Percentiles rank a stretch among this genome's conserved stretches.
These are phyloP conservation scores for Alloplasta piceator DNA, from an alignment of 2,888 invertebrate genomes.

Conservation along the genomic window DNA sequence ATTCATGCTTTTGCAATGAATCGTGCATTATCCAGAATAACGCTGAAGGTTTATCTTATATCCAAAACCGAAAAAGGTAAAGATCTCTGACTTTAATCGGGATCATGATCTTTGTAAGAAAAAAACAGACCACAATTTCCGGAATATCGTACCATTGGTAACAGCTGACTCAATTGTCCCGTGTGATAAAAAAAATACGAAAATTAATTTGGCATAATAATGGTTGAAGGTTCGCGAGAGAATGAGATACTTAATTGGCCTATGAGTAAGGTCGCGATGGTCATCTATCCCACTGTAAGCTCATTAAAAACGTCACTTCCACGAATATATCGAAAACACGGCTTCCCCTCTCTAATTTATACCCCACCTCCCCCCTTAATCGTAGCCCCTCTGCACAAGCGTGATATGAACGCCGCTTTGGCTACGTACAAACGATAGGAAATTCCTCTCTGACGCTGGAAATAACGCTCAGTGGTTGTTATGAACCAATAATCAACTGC, in stretches of 20 bases:
- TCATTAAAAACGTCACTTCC: conserved; percentile 76
- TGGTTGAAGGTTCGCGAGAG: neutral
- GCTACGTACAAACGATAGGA: conserved; percentile 43
- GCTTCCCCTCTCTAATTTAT: conserved; percentile 12
- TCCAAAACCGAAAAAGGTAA: neutral
- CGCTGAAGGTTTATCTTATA: too few species aligned
- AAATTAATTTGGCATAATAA: conserved; percentile 45
- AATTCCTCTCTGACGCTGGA: conserved; percentile 38
- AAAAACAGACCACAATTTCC: too few species aligned
- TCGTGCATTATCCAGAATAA: too few species aligned
- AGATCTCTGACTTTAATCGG: neutral
- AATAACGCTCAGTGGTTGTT: conserved; percentile 47
- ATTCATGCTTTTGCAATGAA: too few species aligned
- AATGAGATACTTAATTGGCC: conserved; percentile 37
- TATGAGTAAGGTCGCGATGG: conserved; percentile 30
- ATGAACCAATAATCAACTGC: too few species aligned
- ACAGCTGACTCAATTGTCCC: conserved; percentile 15
- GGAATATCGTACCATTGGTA: neutral
- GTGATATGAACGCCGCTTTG: conserved; percentile 9
- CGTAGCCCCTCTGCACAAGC: conserved; percentile 10
- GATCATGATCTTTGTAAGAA: neutral
- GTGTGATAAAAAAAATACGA: conserved; percentile 37
- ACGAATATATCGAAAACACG: conserved; percentile 70
- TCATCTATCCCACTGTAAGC: conserved; percentile 64
- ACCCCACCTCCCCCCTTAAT: conserved; percentile 2